Evolutionary conservation across 1,140 invertebrate genomes (phyloP).

Genomic region (Drosophila azteca): DNA sequence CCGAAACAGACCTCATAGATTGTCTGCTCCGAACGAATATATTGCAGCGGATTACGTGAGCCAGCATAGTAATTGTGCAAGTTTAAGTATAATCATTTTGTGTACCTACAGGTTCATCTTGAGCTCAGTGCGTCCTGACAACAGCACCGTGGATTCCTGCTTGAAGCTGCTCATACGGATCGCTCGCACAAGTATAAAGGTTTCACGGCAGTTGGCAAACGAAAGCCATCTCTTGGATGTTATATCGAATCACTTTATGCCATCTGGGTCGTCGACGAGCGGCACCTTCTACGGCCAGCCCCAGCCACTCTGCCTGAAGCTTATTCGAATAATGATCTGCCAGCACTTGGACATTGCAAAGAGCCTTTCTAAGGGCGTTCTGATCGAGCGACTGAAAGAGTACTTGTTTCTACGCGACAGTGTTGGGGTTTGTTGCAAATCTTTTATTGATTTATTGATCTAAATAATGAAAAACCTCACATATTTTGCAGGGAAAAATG

Average conservation of each 20-base stretch:
- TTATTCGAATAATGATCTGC: conserved; percentile 68
- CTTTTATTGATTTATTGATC: not conserved
- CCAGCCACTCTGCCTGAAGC: conserved; percentile 68
- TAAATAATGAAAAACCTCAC: conserved; percentile 6
- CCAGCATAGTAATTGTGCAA: not conserved
- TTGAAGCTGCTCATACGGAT: conserved; percentile 89
- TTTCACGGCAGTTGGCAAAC: conserved; percentile 85
- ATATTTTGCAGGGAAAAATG: conserved; percentile 60
- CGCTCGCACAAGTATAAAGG: conserved; percentile 87
- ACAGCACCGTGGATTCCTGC: conserved; percentile 87
- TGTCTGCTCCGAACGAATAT: conserved; percentile 91
- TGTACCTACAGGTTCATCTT: conserved; percentile 87
- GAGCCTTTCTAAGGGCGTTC: conserved; percentile 37
- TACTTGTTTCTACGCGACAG: conserved; percentile 66
- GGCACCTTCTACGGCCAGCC: conserved; percentile 65
- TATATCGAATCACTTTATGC: conserved; percentile 87
- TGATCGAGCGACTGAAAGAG: conserved; percentile 57
- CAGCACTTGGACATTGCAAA: conserved; percentile 68
- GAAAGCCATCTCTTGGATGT: conserved; percentile 85
- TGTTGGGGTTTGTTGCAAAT: conserved; percentile 54
- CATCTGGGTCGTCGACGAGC: conserved; percentile 8
- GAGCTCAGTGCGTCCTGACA: conserved; percentile 86
- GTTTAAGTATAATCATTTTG: not conserved
- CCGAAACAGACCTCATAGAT: conserved; percentile 90
- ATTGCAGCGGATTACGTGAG: conserved; percentile 87